Evolutionary conservation across 2,888 invertebrate genomes (phyloP).

Genomic region (Acrocera orbiculus): DNA sequence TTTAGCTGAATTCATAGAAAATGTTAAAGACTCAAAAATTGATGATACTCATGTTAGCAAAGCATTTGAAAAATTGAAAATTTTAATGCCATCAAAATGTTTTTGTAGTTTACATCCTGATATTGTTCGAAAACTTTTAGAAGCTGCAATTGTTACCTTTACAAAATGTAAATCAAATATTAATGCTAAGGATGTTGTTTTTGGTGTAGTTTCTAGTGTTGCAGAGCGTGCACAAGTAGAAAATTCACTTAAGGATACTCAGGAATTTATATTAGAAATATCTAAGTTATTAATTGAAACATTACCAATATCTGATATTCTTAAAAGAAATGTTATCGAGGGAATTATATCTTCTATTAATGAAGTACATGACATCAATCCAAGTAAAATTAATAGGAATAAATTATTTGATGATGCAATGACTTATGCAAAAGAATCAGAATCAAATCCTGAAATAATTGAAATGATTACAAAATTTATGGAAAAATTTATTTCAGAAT

Average conservation of each 20-base stretch:
- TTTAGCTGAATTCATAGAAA: no score
- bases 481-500: no score
- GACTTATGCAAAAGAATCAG: slow-evolving; percentile 19
- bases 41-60: no score
- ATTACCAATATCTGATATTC: slow-evolving; percentile 9
- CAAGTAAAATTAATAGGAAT: slow-evolving; percentile 21
- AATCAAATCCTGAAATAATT: no score
- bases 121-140: slow-evolving; percentile 21
- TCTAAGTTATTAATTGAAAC: slow-evolving; percentile 10
- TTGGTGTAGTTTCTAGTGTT: slow-evolving; percentile 8
- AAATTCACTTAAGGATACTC: slow-evolving; percentile 6
- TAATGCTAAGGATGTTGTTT: slow-evolving; percentile 18
- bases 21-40: no score
- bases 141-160: slow-evolving; percentile 22
- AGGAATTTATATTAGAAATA: slow-evolving; percentile 9
- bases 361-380: slow-evolving; percentile 19
- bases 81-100: slow-evolving; percentile 25
- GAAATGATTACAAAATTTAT: no score
- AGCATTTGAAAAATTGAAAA: slow-evolving; percentile 21
- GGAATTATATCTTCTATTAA: slow-evolving; percentile 18
- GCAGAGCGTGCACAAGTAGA: slow-evolving; percentile 3
- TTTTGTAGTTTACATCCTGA: slow-evolving; percentile 20
- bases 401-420: slow-evolving; percentile 17
- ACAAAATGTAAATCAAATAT: slow-evolving; percentile 21
- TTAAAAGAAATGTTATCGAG: slow-evolving; percentile 2